These are phyloP conservation scores for Drosophila yakuba DNA, from an alignment of 1,140 invertebrate genomes.

Conservation along the genomic window DNA sequence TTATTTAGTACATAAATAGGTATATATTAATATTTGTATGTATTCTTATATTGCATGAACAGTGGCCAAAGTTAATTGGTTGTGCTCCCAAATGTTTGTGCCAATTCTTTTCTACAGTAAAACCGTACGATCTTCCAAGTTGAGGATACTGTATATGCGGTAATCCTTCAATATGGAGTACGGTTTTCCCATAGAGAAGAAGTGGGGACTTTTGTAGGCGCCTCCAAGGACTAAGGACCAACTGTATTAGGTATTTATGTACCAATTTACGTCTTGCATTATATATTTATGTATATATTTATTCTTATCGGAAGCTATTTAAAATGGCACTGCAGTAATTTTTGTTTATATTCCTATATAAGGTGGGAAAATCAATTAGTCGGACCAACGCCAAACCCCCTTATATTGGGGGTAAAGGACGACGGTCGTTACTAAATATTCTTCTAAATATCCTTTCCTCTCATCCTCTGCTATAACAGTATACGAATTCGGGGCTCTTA, in stretches of 20 bases:
- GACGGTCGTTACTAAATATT: slow-evolving; percentile 42
- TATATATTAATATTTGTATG: slow-evolving; percentile 54
- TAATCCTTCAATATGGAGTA: background rate
- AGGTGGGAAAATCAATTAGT: slow-evolving; percentile 85
- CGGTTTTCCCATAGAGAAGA: background rate
- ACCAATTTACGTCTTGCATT: slow-evolving; percentile 43
- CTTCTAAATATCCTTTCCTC: slow-evolving; percentile 37
- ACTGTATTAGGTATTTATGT: slow-evolving; percentile 66
- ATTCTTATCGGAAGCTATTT: slow-evolving; percentile 84
- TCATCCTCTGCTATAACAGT: slow-evolving; percentile 38
- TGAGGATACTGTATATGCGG: background rate
- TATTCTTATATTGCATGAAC: slow-evolving; percentile 44
- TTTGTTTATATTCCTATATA: slow-evolving; percentile 79
- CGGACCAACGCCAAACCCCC: slow-evolving; percentile 5
- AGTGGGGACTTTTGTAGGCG: background rate
- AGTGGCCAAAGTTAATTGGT: slow-evolving; percentile 12
- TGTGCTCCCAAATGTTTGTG: background rate
- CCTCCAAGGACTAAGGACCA: slow-evolving; percentile 17
- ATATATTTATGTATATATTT: slow-evolving; percentile 54
- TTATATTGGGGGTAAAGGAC: background rate
- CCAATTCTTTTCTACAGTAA: background rate
- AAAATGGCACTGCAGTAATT: slow-evolving; percentile 85
- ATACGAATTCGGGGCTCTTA: slow-evolving; percentile 36
- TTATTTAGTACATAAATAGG: slow-evolving; percentile 69
- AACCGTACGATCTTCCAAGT: background rate